These are phyloP conservation scores for Trichopria drosophilae DNA, from an alignment of 2,888 invertebrate species.

Conservation along the genomic window DNA sequence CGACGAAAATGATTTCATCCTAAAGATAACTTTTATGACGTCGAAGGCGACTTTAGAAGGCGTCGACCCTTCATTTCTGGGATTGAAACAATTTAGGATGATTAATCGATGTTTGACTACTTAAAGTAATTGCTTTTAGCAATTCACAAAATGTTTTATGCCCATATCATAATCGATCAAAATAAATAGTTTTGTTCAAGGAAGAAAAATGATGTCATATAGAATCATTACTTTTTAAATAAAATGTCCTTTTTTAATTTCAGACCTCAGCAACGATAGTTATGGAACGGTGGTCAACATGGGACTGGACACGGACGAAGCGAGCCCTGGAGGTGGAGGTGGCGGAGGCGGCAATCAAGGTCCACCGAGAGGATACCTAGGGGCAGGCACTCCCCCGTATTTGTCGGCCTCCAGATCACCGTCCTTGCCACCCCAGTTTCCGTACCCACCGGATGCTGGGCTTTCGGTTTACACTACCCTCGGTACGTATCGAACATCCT, in stretches of 20 bases:
- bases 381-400: conserved; percentile 78
- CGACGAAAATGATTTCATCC: too few species aligned
- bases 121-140: too few species aligned
- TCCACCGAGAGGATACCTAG: conserved; percentile 64
- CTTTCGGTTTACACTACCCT: conserved; percentile 83
- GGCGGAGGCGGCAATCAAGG: conserved; percentile 57
- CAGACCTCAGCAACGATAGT: conserved; percentile 87
- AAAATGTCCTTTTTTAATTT: conserved; percentile 39
- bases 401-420: conserved; percentile 74
- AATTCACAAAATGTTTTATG: too few species aligned
- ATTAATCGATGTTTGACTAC: too few species aligned
- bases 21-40: too few species aligned
- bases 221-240: too few species aligned
- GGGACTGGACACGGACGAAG: conserved; percentile 79
- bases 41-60: too few species aligned
- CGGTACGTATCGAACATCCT: conserved; percentile 62
- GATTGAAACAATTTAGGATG: too few species aligned
- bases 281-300: conserved; percentile 83
- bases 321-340: conserved; percentile 71
- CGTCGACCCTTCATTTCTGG: too few species aligned
- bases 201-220: too few species aligned
- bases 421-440: conserved; percentile 74
- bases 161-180: too few species aligned
- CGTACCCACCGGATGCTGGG: conserved; percentile 77
- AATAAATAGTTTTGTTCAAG: too few species aligned